Base-by-base conservation (phyloP, 2,888 invertebrate genomes). In the Pelosia muscerda region DNA sequence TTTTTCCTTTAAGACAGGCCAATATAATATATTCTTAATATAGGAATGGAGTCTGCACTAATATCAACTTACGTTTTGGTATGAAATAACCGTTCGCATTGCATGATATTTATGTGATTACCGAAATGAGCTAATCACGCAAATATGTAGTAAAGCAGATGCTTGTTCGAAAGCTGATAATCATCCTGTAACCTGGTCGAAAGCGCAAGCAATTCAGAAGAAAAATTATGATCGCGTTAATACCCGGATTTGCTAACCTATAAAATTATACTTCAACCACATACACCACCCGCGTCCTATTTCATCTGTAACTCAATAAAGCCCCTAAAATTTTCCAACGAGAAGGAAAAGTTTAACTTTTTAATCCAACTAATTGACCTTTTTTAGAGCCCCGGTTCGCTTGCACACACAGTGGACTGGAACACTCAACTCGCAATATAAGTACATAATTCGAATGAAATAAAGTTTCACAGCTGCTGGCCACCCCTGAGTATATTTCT, bases 401-500 rank as follows among this genome's bases (percentile, higher is more conserved):
- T n/a, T 61, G 55, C 57, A 66, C 74, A 64, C 65, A 57, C 66
- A 72, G 64, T 38, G 62, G 22, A 56, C 23, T 31, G 56, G 59
- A 71, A 74, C 59, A 73, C 70, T 68, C 70, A 72, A 73, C 70
- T 78, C 57, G 23, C 54, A 60, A 73, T 70, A 73, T 76, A 81
- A 79, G 49, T 64, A 73, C 70, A 71, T 78, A 81, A 81, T 75
- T 78, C 72, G 71, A 87, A 88, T 85, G 85, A 86, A 89, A 88
- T 91, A 89, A 90, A 89, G 84, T 88, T 88, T 84, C 83, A 81
- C 88, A 90, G 90, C 88, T 86, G 89, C 85, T 78, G 79, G 80
- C 77, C 87, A 85, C 90, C 90, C 89, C 76, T 69, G 87, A 87
- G 89, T 90, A 90, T 91, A 92, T 92, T 91, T 90, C 88, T 88